These are phyloP conservation scores for Dynastes tityus DNA, from an alignment of 2,888 invertebrate species.

Conservation along the genomic window DNA sequence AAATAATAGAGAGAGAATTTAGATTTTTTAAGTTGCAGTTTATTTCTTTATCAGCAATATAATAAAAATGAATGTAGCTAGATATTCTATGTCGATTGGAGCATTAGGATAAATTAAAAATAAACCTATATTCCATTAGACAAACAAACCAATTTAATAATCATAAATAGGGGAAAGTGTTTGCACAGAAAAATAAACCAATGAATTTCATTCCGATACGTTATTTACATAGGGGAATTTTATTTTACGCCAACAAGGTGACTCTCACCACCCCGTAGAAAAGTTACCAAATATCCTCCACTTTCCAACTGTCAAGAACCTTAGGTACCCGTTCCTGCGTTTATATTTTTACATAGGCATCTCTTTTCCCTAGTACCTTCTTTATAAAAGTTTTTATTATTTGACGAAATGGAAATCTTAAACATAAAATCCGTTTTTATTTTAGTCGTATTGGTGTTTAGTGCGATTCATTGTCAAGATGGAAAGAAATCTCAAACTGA, in stretches of 20 bases:
- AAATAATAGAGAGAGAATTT: too few relatives aligned
- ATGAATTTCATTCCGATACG: neutral
- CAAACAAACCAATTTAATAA: neutral
- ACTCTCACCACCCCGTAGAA: neutral
- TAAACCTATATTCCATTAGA: neutral
- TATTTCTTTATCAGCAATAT: neutral
- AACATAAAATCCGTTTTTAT: conserved; percentile 3
- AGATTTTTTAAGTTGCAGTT: too few relatives aligned
- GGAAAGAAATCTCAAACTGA: neutral
- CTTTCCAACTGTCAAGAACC: conserved; percentile 5
- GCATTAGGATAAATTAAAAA: neutral
- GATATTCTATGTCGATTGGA: neutral
- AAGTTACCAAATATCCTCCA: conserved; percentile 13
- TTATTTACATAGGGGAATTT: conserved; percentile 2
- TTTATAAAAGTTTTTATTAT: neutral
- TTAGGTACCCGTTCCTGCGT: conserved; percentile 17
- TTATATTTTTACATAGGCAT: conserved; percentile 15
- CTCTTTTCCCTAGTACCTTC: neutral
- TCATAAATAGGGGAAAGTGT: neutral
- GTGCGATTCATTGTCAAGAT: conserved; percentile 13
- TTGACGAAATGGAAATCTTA: conserved; percentile 2
- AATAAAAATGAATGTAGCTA: neutral
- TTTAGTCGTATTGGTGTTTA: conserved; percentile 12
- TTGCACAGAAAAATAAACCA: neutral
- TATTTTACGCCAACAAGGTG: neutral